Conservation (phyloP, 2,888 invertebrate species). For the Acronicta aceris region DNA sequence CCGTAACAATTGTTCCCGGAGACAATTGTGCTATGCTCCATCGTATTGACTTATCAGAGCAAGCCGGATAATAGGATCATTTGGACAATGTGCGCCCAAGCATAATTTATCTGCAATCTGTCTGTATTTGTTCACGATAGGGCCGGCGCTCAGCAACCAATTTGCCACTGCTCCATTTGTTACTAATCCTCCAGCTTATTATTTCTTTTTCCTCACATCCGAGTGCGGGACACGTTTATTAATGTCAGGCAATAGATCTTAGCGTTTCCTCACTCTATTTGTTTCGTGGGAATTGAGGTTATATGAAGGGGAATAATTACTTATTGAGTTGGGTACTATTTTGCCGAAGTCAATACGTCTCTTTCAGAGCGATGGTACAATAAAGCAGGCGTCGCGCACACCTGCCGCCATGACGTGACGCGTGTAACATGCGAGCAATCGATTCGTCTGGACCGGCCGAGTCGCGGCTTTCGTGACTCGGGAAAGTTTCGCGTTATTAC, state of each 20-base stretch:
- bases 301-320: constrained; percentile 63
- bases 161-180: constrained; percentile 65
- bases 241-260: constrained; percentile 55
- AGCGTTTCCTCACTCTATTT: constrained; percentile 55
- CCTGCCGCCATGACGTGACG: constrained; percentile 70
- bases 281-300: constrained; percentile 53
- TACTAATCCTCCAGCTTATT: constrained; percentile 64
- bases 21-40: constrained; percentile 59
- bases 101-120: constrained; percentile 67
- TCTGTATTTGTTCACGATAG: constrained; percentile 58
- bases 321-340: constrained; percentile 54
- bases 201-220: constrained; percentile 58
- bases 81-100: constrained; percentile 61
- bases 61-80: constrained; percentile 67
- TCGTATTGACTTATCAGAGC: constrained; percentile 63
- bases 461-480: constrained; percentile 75
- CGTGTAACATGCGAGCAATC: constrained; percentile 77
- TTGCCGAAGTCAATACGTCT: constrained; percentile 66
- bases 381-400: constrained; percentile 73
- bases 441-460: constrained; percentile 81
- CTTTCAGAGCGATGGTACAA: constrained; percentile 61
- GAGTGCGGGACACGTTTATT: constrained; percentile 54
- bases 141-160: constrained; percentile 54
- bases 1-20: constrained; percentile 50
- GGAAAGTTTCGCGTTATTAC: constrained; percentile 76